phyloP scores from a whole-genome alignment of 2,888 invertebrate genomes.

The Pandemis cinnamomeana region DNA sequence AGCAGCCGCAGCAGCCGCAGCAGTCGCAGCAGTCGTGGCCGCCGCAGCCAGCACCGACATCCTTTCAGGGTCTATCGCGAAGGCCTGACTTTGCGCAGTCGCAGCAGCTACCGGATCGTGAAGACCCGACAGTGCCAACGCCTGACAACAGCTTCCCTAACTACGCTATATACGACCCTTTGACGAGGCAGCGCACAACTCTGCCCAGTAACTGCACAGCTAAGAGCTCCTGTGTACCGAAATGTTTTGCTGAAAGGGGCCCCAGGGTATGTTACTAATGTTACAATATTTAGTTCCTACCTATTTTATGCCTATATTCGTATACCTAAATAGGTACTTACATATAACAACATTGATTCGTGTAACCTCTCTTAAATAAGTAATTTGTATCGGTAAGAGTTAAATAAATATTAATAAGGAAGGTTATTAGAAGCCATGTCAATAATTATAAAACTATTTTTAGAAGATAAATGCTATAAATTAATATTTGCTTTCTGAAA shows the following conservation, averaged over 20 bases:
- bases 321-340: no score
- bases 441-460: no score
- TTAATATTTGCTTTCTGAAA: no score
- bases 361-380: no score
- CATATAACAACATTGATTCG: no score
- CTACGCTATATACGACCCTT: constrained; percentile 70
- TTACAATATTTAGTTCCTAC: no score
- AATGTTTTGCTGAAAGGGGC: constrained; percentile 96
- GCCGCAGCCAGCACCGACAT: constrained; percentile 17
- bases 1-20: constrained; percentile 10
- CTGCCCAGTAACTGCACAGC: constrained; percentile 86
- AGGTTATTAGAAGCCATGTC: no score
- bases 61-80: constrained; percentile 49
- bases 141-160: constrained; percentile 56
- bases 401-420: no score
- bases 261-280: constrained; percentile 84
- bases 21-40: constrained; percentile 8
- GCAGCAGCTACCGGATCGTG: constrained; percentile 29
- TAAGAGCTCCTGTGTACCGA: constrained; percentile 90
- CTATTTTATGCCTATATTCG: no score
- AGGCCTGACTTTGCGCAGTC: constrained; percentile 38
- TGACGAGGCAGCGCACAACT: constrained; percentile 70
- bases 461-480: no score
- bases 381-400: no score
- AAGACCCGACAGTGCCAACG: constrained; percentile 52